Percentiles rank a stretch among this genome's conserved stretches.
These are phyloP conservation scores for Heterodera filipjevi DNA, from an alignment of 2,888 invertebrate species.

Conservation along the genomic window DNA sequence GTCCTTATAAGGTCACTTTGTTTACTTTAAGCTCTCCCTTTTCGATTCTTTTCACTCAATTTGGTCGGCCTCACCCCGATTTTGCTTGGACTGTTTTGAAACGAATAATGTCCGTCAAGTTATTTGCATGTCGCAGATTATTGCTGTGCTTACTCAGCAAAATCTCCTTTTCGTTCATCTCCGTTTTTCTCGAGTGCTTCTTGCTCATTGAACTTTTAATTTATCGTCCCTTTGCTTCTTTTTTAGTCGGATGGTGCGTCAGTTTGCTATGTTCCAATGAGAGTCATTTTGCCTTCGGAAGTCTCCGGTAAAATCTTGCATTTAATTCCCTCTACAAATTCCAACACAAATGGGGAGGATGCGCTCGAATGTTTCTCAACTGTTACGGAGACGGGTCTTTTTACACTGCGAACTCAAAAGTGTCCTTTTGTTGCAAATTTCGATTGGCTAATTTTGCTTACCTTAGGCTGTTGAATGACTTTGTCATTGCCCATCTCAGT, in stretches of 20 bases:
- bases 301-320: background rate
- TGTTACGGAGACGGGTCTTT: background rate
- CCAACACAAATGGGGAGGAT: background rate
- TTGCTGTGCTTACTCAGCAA: slow-evolving; percentile 3
- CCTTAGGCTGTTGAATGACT: background rate
- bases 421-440: background rate
- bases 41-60: background rate
- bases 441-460: too few relatives aligned
- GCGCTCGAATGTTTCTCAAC: background rate
- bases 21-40: slow-evolving; percentile 1
- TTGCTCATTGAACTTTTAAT: background rate
- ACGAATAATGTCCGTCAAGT: slow-evolving; percentile 8
- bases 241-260: background rate
- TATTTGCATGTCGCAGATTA: slow-evolving; percentile 1
- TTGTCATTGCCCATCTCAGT: background rate
- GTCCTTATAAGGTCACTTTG: background rate
- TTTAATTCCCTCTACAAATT: background rate
- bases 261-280: background rate
- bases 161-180: slow-evolving; percentile 21
- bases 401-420: background rate
- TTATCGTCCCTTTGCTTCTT: background rate
- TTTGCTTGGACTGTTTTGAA: background rate
- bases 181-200: slow-evolving; percentile 2
- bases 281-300: background rate
- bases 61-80: background rate